phyloP scores from a whole-genome alignment of 1,140 invertebrate genomes.

The Drosophila teissieri region DNA sequence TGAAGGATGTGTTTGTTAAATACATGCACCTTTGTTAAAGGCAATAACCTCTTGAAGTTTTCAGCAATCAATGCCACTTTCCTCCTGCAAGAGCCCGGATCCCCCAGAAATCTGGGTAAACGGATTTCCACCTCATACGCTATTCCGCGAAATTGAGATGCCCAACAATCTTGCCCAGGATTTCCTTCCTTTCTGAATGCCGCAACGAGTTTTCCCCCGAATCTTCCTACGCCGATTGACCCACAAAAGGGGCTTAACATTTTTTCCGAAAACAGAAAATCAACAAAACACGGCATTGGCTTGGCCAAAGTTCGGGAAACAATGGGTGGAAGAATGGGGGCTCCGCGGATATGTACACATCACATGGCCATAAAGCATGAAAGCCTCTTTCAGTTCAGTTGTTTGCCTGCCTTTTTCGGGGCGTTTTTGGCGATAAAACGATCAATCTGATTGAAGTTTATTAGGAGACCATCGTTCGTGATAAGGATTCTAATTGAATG shows the following conservation, averaged over 20 bases:
- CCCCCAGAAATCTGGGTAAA: background rate
- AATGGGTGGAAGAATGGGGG: background rate
- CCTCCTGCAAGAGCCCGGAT: too few relatives aligned
- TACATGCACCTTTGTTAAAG: background rate
- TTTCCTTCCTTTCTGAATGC: background rate
- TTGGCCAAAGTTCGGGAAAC: background rate
- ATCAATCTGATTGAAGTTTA: slow-evolving; percentile 50
- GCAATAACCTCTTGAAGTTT: slow-evolving; percentile 5
- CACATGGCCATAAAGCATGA: slow-evolving; percentile 17
- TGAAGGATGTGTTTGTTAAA: background rate
- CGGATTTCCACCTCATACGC: background rate
- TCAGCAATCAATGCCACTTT: background rate
- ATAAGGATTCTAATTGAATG: slow-evolving; percentile 42
- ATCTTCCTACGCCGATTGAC: slow-evolving; percentile 2
- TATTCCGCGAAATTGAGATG: slow-evolving; percentile 6
- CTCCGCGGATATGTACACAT: slow-evolving; percentile 2
- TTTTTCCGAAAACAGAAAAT: background rate
- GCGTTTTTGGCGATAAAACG: slow-evolving; percentile 24
- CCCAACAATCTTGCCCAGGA: background rate
- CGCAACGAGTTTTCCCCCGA: background rate
- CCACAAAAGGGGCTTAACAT: slow-evolving; percentile 9
- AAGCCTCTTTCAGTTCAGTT: background rate
- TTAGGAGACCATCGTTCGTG: slow-evolving; percentile 13
- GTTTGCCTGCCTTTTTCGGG: background rate
- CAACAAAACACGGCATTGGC: background rate